Evolutionary conservation across 2,797 vertebrate species (phyloP), one percentile per base, ranked within the genome.

Genomic region (Pseudochromis fuscus): DNA sequence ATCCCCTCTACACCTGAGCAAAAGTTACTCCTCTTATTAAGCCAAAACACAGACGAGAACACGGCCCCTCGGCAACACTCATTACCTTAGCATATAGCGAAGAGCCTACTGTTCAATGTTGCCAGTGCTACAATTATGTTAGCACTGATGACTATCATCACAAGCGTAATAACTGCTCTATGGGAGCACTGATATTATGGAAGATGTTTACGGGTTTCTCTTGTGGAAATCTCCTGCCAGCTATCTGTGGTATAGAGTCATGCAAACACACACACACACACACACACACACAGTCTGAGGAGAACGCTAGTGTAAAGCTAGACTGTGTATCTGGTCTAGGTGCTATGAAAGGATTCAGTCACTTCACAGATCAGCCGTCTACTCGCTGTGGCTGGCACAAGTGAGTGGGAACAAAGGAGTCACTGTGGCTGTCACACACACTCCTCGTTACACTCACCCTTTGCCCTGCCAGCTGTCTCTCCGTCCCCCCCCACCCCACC

Each of bases 401-500:
- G 79, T 62, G 82, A 81, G 73, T 72, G 77, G 84, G 86, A 92
- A 95, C 94, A 94, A 94, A 92, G 90, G 87, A 90, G 89, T 87
- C 90, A 93, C 86, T 93, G 91, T 89, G 87, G 75, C 71, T 64
- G 78, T 85, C 90, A 79, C 84, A 84, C 87, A 81, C 84, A 67
- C 86, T 78, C 58, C 80, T 82, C 79, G 55, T 83, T 79, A 85
- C 78, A 64, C 74, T 78, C 85, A 85, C 72, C 75, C 89, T 84
- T 88, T 77, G 83, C 85, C 86, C 82, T 81, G 86, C 91, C 94
- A 94, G 93, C 93, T 95, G 94, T 93, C 93, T 88, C 78, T 81
- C 58, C 35, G 67, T 71, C 83, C 84, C 81, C 81, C 73, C 83
- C 83, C 84, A 68, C 65, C 38, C 23, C 28, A 44, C 45, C 62